Base-by-base conservation (phyloP, 2,113 vertebrate species). In the zebrafish (Danio rerio) region DNA sequence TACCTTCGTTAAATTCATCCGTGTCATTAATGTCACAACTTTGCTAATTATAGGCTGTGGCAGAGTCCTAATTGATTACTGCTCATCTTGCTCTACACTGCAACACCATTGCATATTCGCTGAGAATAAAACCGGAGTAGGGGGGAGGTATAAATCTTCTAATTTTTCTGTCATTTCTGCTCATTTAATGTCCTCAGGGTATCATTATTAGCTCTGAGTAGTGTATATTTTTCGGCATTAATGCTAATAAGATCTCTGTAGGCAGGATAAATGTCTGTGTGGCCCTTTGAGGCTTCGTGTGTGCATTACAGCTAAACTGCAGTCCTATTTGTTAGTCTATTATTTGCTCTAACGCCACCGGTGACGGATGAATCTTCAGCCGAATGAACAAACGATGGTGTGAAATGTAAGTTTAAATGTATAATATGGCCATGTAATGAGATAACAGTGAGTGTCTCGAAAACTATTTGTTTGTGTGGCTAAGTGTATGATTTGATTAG, bases 401-500 rank as follows among this genome's bases (percentile, higher is more conserved):
- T 73, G 56, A 70, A 81, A 72, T 73, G 42, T 18, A 62, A 18
- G 31, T 73, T 81, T 50, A 62, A 53, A 55, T 31, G 2, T 42
- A 18, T 42, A 9, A 66, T 78, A 11, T 65, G 47, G 45, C 21
- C 56, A 61, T 75, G 45, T 77, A 77, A 77, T 61, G 58, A 77
- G 58, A 77, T 62, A 77, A 77, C 43, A 77, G 12, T 5, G 13
- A 61, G 74, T 65, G 49, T 78, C 61, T 78, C 59, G 65, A 42
- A 73, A 72, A 85, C 70, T 66, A 84, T 86, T 62, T 45, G 85
- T 89, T 78, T 63, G 66, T 79, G 63, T 80, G 84, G 87, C 83
- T 87, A 76, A 73, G 71, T 73, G n/a, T 79, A 76, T 81, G 83
- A 83, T 88, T 80, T 68, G 80, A 79, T 82, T 85, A 75, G 80